phyloP scores from a whole-genome alignment of 2,888 invertebrate genomes.

The Serripes groenlandicus region DNA sequence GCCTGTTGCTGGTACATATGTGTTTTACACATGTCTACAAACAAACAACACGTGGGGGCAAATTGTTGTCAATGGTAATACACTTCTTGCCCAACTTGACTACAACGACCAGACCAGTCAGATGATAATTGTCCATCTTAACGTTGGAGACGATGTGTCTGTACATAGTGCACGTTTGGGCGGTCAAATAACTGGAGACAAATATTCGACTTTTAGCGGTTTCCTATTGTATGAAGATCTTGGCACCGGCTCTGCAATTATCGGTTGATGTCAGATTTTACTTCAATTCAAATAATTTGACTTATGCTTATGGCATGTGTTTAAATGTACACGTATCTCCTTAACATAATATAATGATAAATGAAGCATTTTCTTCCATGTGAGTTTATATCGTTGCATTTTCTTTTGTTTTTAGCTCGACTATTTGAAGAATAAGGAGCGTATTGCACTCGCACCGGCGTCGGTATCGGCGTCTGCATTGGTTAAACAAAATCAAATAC shows the following conservation, averaged over 20 bases:
- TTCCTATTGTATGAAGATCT: neutral
- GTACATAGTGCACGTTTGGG: neutral
- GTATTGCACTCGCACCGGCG: too few relatives aligned
- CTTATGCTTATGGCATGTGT: too few relatives aligned
- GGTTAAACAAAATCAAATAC: too few relatives aligned
- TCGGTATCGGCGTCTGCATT: too few relatives aligned
- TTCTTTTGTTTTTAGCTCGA: too few relatives aligned
- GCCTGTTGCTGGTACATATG: constrained; percentile 27
- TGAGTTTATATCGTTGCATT: too few relatives aligned
- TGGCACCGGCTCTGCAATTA: neutral
- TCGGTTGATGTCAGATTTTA: too few relatives aligned
- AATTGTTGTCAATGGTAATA: neutral
- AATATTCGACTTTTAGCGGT: neutral
- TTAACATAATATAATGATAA: too few relatives aligned
- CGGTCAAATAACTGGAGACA: neutral
- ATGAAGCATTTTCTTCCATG: too few relatives aligned
- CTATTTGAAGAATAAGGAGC: too few relatives aligned
- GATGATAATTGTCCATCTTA: neutral
- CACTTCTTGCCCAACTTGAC: neutral
- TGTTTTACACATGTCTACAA: neutral
- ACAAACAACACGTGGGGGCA: neutral
- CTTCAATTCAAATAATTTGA: too few relatives aligned
- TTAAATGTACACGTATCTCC: too few relatives aligned
- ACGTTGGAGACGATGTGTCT: neutral
- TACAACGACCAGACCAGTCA: neutral